phyloP scores from a whole-genome alignment of 1,140 invertebrate genomes.

The Acromyrmex charruanus region DNA sequence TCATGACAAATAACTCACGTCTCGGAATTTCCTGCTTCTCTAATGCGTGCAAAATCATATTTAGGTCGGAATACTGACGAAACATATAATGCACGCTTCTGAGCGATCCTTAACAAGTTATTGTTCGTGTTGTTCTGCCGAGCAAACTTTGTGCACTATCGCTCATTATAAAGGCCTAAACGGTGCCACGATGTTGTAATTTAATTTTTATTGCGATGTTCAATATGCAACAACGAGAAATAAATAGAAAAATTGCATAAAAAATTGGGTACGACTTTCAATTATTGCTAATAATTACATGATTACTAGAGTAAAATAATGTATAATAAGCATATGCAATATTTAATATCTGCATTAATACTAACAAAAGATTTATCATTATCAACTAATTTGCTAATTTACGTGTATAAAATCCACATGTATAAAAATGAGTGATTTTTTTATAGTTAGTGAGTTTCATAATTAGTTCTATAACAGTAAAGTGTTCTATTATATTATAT shows the following conservation, averaged over 20 bases:
- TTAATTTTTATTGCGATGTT: neutral
- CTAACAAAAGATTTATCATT: too few relatives aligned
- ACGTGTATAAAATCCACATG: too few relatives aligned
- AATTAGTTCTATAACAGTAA: too few relatives aligned
- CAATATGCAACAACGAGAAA: neutral
- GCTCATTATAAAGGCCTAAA: neutral
- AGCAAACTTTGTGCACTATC: neutral
- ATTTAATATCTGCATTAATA: too few relatives aligned
- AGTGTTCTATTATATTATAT: too few relatives aligned
- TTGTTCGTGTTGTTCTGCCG: neutral
- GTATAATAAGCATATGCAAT: too few relatives aligned
- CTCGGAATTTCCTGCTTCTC: constrained; percentile 15
- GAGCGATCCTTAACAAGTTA: constrained; percentile 18
- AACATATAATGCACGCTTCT: constrained; percentile 6
- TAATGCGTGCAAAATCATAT: constrained; percentile 25
- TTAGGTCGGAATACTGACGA: neutral
- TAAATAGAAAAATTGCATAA: neutral
- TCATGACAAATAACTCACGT: constrained; percentile 37
- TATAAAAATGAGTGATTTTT: too few relatives aligned
- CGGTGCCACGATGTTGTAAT: neutral
- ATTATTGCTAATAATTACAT: constrained; percentile 29
- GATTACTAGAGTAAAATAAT: neutral
- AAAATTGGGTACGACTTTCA: neutral
- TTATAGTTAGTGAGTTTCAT: too few relatives aligned
- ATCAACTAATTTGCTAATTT: too few relatives aligned